phyloP scores from a whole-genome alignment of 92 coral and sea anemone genomes.

The Palythoa grandiflora region DNA sequence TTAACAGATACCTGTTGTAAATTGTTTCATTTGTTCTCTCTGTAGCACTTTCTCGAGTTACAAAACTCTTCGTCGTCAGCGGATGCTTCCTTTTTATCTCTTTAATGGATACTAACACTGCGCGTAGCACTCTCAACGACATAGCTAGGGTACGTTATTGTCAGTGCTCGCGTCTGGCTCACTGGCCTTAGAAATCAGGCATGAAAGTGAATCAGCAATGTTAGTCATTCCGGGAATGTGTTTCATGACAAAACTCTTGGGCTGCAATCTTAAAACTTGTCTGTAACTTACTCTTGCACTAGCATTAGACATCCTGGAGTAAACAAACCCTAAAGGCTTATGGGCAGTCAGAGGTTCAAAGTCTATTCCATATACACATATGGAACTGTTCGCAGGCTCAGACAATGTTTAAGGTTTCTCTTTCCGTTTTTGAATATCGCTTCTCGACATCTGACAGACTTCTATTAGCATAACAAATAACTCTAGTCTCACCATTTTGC shows the following conservation, averaged over 20 bases:
- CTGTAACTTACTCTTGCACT: constrained; percentile 38
- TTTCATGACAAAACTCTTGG: background rate
- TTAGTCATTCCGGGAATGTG: background rate
- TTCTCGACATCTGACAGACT: no score
- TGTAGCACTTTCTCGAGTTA: background rate
- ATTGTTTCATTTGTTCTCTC: constrained; percentile 35
- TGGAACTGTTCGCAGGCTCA: no score
- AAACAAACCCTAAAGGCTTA: no score
- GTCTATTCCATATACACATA: no score
- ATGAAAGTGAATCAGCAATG: constrained; percentile 50
- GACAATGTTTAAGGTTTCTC: no score
- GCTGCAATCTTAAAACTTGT: background rate
- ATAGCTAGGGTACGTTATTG: background rate
- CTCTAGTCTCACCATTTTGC: no score
- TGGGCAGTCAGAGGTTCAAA: background rate
- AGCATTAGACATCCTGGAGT: no score
- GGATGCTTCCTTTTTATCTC: constrained; percentile 5
- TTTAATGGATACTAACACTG: background rate
- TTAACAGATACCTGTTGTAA: background rate
- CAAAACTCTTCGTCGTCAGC: constrained; percentile 1
- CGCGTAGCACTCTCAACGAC: background rate
- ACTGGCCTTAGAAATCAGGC: background rate
- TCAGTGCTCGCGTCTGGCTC: background rate
- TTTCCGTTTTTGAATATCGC: no score
- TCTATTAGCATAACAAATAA: no score